These are phyloP conservation scores for Arrhopalites spinosus DNA, from an alignment of 2,888 invertebrate genomes.

Conservation along the genomic window DNA sequence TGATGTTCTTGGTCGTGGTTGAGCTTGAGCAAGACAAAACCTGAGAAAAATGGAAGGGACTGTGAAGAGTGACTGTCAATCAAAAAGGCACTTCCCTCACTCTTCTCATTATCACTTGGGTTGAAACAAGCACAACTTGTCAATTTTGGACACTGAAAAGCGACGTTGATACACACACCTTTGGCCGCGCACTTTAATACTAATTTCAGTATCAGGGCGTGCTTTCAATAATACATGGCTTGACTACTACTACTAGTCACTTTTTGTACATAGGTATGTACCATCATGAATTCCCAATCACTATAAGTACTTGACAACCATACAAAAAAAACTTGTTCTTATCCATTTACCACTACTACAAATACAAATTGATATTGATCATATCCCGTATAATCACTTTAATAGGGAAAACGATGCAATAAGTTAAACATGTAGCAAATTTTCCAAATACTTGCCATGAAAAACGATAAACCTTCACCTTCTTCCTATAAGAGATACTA, in stretches of 20 bases:
- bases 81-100: slow-evolving; percentile 36
- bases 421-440: too few species aligned
- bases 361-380: not conserved
- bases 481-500: not conserved
- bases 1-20: not conserved
- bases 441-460: not conserved
- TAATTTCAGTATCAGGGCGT: slow-evolving; percentile 30
- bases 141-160: slow-evolving; percentile 33
- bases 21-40: too few species aligned
- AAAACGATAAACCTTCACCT: not conserved
- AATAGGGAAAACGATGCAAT: not conserved
- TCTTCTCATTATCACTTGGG: slow-evolving; percentile 38
- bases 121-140: slow-evolving; percentile 32
- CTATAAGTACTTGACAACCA: not conserved
- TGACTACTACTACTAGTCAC: not conserved
- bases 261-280: not conserved
- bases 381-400: not conserved
- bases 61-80: slow-evolving; percentile 38
- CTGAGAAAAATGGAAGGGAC: not conserved
- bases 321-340: not conserved
- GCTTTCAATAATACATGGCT: not conserved
- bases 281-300: not conserved
- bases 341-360: not conserved
- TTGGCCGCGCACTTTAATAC: slow-evolving; percentile 30
- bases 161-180: slow-evolving; percentile 35